Base-by-base conservation (phyloP, 2,888 invertebrate species). In the Mechanitis mazaeus region DNA sequence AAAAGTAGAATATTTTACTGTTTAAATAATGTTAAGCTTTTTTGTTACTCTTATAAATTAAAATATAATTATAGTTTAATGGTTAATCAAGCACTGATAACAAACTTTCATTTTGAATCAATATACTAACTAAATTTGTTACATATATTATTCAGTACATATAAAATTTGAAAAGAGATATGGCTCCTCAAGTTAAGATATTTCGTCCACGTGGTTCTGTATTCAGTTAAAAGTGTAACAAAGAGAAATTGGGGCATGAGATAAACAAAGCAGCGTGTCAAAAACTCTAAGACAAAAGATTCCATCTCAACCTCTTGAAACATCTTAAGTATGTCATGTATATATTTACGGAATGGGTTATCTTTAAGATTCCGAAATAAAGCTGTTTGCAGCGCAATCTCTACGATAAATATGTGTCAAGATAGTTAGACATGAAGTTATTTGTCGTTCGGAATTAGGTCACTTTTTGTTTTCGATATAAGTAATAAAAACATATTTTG, bases 181-280 rank as follows among this genome's bases (percentile, higher is more conserved):
- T 50, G 28, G 31, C 9, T 6, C 50, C 9, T 7, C 31, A 50
- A 50, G 50, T 47, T 28, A 20, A 50, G n/a, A 31, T 50, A 50
- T 50, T 50, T 31, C 5, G 11, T 31, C 50, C 50, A 50, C 50
- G 46, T 45, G 46, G 45, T 59, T 56, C 45, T 47, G 64, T 58
- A 54, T 56, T 60, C 60, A 59, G 59, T 62, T 60, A 53, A 55
- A 64, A 60, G 46, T 35, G 62, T 66, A 58, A 54, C 64, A 64
- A 59, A 55, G 33, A 46, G 35, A 58, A 66, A 66, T 64, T 64
- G 54, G 66, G 66, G 45, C 61, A 58, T 59, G 61, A 56, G 58
- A 58, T 60, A 65, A 63, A 66, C 66, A 66, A 66, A 64, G 66
- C 61, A 55, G 45, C 50, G 60, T 56, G 66, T 66, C 58, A 60